Evolutionary conservation across 2,888 invertebrate species (phyloP).

Genomic region (Machimus rusticus): DNA sequence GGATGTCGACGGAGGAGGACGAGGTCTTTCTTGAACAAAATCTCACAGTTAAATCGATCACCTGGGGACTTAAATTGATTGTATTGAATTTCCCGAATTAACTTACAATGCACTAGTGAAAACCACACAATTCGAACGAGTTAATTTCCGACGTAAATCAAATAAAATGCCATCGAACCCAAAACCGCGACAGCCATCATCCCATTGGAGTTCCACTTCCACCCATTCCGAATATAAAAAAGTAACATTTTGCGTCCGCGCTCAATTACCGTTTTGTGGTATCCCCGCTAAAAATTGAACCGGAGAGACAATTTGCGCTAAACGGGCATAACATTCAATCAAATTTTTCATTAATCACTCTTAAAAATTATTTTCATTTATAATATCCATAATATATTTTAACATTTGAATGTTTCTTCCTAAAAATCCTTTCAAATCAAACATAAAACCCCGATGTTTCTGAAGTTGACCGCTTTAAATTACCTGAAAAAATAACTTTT

Average conservation of each 20-base stretch:
- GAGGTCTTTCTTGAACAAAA: not conserved
- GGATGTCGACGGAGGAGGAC: not conserved
- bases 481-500: not conserved
- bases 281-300: not conserved
- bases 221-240: not conserved
- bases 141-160: not conserved
- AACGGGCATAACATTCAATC: not conserved
- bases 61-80: not conserved
- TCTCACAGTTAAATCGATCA: not conserved
- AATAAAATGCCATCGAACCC: constrained; percentile 22
- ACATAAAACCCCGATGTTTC: not conserved
- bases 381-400: not conserved
- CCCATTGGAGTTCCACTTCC: constrained; percentile 12
- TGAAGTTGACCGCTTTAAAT: not conserved
- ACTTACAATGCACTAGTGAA: constrained; percentile 5
- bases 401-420: not conserved
- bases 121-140: constrained; percentile 1
- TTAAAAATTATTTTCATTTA: not conserved
- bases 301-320: not conserved
- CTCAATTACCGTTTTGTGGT: not conserved
- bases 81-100: not conserved
- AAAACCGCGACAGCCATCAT: constrained; percentile 21
- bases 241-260: not conserved
- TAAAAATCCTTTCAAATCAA: not conserved
- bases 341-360: not conserved